Evolutionary conservation across 2,888 invertebrate species (phyloP), one percentile per base, ranked within the genome.

Genomic region (Drosophila maculinotata): DNA sequence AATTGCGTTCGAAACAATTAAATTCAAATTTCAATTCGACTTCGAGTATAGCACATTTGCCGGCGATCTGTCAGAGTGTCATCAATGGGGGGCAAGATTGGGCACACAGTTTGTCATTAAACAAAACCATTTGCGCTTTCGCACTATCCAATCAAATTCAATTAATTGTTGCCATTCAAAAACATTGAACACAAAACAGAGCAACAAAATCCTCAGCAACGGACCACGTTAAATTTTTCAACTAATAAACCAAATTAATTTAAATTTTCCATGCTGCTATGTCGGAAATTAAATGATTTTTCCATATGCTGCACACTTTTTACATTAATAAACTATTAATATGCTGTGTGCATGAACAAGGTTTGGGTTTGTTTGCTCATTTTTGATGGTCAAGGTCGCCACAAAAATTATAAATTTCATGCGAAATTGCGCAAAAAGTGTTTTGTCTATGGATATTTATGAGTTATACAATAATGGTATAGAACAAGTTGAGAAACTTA

Each of bases 381-480:
- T 30, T 25, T 57, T 57, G 48, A 53, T 36, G 69, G 75, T 33
- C 70, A 71, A 69, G 70, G 71, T 53, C 44, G 42, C n/a, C n/a
- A 9, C 9, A 30, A 36, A 39, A 56, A 51, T 58, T 30, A n/a
- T n/a, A 36, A 36, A 41, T 20, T 45, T 8, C 31, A n/a, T 42
- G 14, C 10, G 2, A 33, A 33, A 42, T 41, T 44, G 31, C 31
- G 17, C 17, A n/a, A 15, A n/a, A 38, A 38, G 14, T 57, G 38
- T 20, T 14, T 9, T 28, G 48, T 31, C 33, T 2, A 25, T 3
- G 20, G 7, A 28, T 25, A 31, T n/a, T 36, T 30, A 33, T 23
- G 15, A 39, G 26, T 54, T 20, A 0, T 2, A 6, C 17, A n/a
- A 17, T n/a, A 12, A 3, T 23, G 1, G 0, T 7, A 17, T 3